These are phyloP conservation scores for Cheirogaleus medius DNA, from an alignment of 2,113 vertebrate species.

Conservation along the genomic window DNA sequence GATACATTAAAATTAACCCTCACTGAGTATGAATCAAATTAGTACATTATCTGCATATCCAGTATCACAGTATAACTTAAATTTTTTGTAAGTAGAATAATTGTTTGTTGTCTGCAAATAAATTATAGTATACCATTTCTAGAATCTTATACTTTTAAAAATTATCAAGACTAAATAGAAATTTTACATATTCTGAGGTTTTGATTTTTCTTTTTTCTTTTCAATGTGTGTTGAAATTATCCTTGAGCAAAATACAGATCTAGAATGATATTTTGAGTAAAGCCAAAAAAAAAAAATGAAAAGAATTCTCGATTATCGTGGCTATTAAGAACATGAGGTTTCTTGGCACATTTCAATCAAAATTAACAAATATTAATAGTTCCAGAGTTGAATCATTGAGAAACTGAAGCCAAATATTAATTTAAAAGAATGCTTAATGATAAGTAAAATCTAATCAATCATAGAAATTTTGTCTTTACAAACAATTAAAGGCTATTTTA, in stretches of 20 bases:
- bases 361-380: slow-evolving; percentile 47
- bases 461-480: slow-evolving; percentile 31
- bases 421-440: slow-evolving; percentile 37
- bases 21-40: background rate
- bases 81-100: slow-evolving; percentile 3
- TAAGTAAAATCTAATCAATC: slow-evolving; percentile 53
- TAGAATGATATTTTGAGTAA: slow-evolving; percentile 45
- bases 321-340: slow-evolving; percentile 31
- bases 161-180: slow-evolving; percentile 19
- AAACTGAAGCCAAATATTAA: slow-evolving; percentile 55
- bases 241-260: background rate
- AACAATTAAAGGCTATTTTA: slow-evolving; percentile 44
- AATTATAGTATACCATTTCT: background rate
- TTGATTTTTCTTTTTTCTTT: slow-evolving; percentile 13
- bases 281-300: background rate
- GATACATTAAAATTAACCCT: background rate
- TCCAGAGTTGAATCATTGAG: background rate
- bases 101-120: background rate
- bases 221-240: slow-evolving; percentile 23
- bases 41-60: background rate
- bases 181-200: background rate
- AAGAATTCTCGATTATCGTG: slow-evolving; percentile 12
- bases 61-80: background rate
- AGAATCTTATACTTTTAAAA: slow-evolving; percentile 7
- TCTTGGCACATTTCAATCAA: slow-evolving; percentile 52